These are phyloP conservation scores for Benitochromis conjunctus DNA, from an alignment of 2,113 vertebrate species.

Conservation along the genomic window DNA sequence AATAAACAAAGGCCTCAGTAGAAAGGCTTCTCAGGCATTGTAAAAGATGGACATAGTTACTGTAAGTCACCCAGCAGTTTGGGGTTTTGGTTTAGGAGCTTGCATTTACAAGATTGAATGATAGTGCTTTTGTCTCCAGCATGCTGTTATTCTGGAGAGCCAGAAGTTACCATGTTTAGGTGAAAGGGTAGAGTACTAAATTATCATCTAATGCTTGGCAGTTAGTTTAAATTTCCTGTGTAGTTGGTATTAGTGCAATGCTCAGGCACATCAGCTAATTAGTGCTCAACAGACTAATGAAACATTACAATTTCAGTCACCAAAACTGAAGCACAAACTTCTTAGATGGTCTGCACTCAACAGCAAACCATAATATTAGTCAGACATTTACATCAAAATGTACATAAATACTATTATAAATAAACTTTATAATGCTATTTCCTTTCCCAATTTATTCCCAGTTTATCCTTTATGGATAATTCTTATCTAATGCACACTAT, in stretches of 20 bases:
- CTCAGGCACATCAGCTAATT: not conserved
- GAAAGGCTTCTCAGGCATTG: not conserved
- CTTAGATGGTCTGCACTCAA: not conserved
- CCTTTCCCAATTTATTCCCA: not conserved
- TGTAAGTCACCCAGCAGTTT: not conserved
- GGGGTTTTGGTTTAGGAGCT: fast-evolving
- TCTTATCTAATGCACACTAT: not conserved
- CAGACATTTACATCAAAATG: not conserved
- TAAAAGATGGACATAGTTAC: not conserved
- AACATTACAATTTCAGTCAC: not conserved
- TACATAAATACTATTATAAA: no score
- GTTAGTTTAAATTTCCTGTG: not conserved
- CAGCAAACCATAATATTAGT: not conserved
- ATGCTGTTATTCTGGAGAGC: not conserved
- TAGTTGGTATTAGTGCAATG: not conserved
- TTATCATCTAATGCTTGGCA: fast-evolving
- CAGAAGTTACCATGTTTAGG: not conserved
- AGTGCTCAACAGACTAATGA: not conserved
- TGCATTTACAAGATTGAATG: not conserved
- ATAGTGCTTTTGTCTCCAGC: not conserved
- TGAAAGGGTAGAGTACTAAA: not conserved
- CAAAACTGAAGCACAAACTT: not conserved
- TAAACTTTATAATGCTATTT: not conserved
- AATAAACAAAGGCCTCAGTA: not conserved
- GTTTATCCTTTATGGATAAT: not conserved